Percentiles rank a stretch among this genome's conserved stretches.
phyloP scores from a whole-genome alignment of 1,140 invertebrate genomes.

The Calycopis cecrops region DNA sequence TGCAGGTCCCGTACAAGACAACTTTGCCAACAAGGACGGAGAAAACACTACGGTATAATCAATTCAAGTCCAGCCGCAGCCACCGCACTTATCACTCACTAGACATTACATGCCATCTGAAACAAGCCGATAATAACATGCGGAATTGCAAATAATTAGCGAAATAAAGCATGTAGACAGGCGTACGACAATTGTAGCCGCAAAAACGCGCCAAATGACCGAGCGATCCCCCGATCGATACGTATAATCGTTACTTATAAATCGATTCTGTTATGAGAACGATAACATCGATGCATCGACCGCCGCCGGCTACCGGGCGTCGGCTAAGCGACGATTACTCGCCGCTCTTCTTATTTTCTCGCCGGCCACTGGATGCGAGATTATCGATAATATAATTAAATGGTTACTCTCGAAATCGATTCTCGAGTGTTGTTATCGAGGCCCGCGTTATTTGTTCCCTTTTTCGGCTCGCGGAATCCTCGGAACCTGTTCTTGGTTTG shows the following conservation, averaged over 20 bases:
- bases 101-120: too few relatives aligned
- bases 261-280: constrained; percentile 67
- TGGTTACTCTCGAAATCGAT: constrained; percentile 74
- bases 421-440: constrained; percentile 71
- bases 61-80: too few relatives aligned
- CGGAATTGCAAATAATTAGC: constrained; percentile 16
- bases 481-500: constrained; percentile 8
- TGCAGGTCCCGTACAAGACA: too few relatives aligned
- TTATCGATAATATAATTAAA: constrained; percentile 75
- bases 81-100: too few relatives aligned
- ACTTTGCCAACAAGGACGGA: too few relatives aligned
- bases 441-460: constrained; percentile 55
- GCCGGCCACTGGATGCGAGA: constrained; percentile 53
- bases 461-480: constrained; percentile 42
- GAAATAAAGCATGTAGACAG: constrained; percentile 9
- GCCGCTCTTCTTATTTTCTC: constrained; percentile 54
- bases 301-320: constrained; percentile 67
- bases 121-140: constrained; percentile 2
- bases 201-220: constrained; percentile 46
- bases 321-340: constrained; percentile 68
- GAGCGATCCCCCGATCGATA: constrained; percentile 60
- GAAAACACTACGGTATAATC: too few relatives aligned
- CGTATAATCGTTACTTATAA: constrained; percentile 72
- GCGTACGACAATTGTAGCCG: constrained; percentile 32
- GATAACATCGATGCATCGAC: constrained; percentile 58